Conservation (phyloP, 1,140 invertebrate species). For the Diorhabda sublineata region DNA sequence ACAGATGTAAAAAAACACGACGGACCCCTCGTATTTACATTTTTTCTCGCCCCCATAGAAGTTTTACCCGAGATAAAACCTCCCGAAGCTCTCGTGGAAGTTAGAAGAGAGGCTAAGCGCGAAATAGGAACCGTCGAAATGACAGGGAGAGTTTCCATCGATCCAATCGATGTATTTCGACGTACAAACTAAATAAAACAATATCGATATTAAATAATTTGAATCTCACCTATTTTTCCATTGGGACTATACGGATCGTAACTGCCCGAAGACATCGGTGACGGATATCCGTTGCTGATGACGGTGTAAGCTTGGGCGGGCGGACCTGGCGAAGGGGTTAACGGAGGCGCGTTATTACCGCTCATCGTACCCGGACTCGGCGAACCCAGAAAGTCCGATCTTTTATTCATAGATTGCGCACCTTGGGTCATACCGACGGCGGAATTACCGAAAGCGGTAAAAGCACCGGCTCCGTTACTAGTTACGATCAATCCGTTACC, state of each 20-base stretch:
- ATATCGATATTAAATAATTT: no score
- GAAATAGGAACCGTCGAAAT: no score
- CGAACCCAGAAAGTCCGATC: conserved; percentile 57
- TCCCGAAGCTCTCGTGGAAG: no score
- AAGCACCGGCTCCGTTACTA: conserved; percentile 26
- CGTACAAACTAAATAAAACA: no score
- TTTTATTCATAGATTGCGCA: conserved; percentile 10
- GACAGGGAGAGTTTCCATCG: no score
- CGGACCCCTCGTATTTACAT: no score
- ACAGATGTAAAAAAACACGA: no score
- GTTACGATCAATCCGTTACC: conserved; percentile 25
- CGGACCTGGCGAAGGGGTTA: conserved; percentile 57
- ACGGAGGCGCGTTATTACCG: conserved; percentile 51
- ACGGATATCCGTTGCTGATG: conserved; percentile 75
- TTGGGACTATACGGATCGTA: conserved; percentile 83
- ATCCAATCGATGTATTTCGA: no score
- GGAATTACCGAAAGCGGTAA: conserved; percentile 27
- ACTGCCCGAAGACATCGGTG: conserved; percentile 75
- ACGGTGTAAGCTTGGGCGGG: conserved; percentile 54
- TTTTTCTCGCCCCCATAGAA: no score
- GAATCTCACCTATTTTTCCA: conserved; percentile 65
- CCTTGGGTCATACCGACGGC: conserved; percentile 13
- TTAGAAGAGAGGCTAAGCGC: no score
- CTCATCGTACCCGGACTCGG: conserved; percentile 57
- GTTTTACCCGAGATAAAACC: no score